phyloP scores from a whole-genome alignment of 92 coral and sea anemone species.

The Parazoanthus swiftii region DNA sequence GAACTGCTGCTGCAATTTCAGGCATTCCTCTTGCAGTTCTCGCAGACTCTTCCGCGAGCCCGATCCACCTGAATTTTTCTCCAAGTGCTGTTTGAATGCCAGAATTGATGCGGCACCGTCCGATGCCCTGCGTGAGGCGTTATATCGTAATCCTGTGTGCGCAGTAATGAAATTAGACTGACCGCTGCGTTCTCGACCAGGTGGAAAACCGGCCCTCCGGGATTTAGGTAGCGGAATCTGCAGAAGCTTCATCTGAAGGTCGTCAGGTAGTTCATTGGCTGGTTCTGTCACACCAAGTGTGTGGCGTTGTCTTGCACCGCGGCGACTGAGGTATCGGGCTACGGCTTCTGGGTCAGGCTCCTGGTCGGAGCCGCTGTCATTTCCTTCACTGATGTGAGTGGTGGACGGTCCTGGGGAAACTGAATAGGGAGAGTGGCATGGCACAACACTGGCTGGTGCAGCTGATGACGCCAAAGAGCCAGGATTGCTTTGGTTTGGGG shows the following conservation, averaged over 20 bases:
- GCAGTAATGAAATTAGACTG: conserved; percentile 78
- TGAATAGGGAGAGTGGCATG: conserved; percentile 57
- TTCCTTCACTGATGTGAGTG: conserved; percentile 87
- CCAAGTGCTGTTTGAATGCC: conserved; percentile 97
- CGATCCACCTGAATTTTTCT: conserved; percentile 64
- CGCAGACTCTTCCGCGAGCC: conserved; percentile 86
- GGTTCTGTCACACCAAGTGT: conserved; percentile 83
- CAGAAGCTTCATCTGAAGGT: conserved; percentile 77
- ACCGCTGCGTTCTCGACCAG: conserved; percentile 80
- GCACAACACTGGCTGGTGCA: conserved; percentile 46
- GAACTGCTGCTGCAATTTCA: conserved; percentile 88
- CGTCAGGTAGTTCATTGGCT: conserved; percentile 90
- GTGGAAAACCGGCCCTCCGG: conserved; percentile 80
- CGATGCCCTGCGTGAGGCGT: conserved; percentile 91
- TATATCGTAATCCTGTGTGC: conserved; percentile 84
- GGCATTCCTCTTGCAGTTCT: conserved; percentile 90
- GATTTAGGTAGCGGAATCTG: conserved; percentile 83
- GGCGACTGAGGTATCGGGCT: conserved; percentile 85
- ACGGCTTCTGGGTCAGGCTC: conserved; percentile 98
- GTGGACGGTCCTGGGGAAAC: conserved; percentile 89
- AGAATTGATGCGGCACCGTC: conserved; percentile 96
- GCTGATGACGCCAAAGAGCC: conserved; percentile 70
- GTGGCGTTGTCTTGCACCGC: conserved; percentile 95
- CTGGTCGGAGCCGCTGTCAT: conserved; percentile 98
- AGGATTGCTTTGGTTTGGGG: conserved; percentile 65